phyloP scores from a whole-genome alignment of 2,113 vertebrate genomes.

The Onychostoma macrolepis region DNA sequence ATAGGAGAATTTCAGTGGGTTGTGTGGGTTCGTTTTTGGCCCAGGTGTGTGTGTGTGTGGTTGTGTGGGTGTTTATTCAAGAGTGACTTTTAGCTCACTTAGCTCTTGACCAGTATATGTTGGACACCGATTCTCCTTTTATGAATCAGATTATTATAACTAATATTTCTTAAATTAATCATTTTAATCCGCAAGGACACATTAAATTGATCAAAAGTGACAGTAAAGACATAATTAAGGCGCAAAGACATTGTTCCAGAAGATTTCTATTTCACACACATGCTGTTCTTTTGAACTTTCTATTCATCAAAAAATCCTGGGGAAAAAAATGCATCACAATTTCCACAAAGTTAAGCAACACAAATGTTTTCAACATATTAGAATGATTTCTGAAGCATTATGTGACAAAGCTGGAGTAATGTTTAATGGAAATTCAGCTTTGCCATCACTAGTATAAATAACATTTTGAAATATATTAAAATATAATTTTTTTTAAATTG shows the following conservation, averaged over 20 bases:
- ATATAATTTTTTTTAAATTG: no score
- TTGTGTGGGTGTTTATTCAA: not conserved
- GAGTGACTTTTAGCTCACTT: not conserved
- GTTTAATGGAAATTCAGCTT: not conserved
- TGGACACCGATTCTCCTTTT: not conserved
- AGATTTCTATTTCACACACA: not conserved
- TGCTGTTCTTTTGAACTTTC: no score
- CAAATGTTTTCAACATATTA: no score
- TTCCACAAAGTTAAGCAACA: no score
- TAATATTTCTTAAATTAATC: not conserved
- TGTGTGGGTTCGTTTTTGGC: not conserved
- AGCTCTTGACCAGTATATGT: not conserved
- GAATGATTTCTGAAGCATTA: no score
- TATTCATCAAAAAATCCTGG: no score
- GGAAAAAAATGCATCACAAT: no score
- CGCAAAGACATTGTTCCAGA: no score
- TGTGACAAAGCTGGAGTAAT: not conserved
- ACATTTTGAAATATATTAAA: no score
- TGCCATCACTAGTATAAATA: no score
- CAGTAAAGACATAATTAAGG: not conserved
- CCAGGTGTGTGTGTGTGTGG: not conserved
- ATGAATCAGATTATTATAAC: not conserved
- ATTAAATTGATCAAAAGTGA: not conserved
- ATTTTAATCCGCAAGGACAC: not conserved
- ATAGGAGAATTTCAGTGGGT: constrained; percentile 18